A percentile compares a stretch with the other conserved stretches of the same genome.
These are phyloP conservation scores for Circaetus gallicus DNA, from an alignment of 2,113 vertebrate genomes.

Conservation along the genomic window DNA sequence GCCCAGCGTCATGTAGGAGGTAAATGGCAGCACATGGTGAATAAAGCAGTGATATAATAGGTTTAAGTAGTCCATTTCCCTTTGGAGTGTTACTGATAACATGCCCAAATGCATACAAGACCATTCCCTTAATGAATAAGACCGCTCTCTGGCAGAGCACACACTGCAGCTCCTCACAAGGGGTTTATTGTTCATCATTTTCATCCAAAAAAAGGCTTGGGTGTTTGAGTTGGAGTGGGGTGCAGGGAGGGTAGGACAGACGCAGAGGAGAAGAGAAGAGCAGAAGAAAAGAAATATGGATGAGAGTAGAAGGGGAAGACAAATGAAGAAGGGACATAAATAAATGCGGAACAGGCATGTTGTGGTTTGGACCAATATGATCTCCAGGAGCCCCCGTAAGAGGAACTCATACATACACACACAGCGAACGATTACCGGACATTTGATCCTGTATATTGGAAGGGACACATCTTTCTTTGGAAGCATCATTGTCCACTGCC, in stretches of 20 bases:
- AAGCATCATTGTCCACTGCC: background rate
- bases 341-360: background rate
- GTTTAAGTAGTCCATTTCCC: constrained; percentile 71
- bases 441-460: background rate
- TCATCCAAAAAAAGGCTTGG: constrained; percentile 8
- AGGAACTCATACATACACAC: background rate
- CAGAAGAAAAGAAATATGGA: background rate
- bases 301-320: background rate
- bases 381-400: background rate
- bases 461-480: background rate
- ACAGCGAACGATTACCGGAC: too few species aligned
- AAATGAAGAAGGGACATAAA: background rate
- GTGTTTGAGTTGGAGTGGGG: background rate
- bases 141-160: constrained; percentile 4
- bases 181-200: constrained; percentile 55
- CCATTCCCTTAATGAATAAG: constrained; percentile 70
- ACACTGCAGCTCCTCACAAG: background rate
- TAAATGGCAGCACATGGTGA: constrained; percentile 53
- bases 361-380: background rate
- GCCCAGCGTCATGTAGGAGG: constrained; percentile 40
- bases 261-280: background rate
- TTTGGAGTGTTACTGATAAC: constrained; percentile 62
- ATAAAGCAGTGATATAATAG: constrained; percentile 64
- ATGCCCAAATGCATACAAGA: constrained; percentile 57
- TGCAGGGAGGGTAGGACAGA: background rate